Evolutionary conservation across 2,888 invertebrate genomes (phyloP).

Genomic region (Linhomoeus sp.): DNA sequence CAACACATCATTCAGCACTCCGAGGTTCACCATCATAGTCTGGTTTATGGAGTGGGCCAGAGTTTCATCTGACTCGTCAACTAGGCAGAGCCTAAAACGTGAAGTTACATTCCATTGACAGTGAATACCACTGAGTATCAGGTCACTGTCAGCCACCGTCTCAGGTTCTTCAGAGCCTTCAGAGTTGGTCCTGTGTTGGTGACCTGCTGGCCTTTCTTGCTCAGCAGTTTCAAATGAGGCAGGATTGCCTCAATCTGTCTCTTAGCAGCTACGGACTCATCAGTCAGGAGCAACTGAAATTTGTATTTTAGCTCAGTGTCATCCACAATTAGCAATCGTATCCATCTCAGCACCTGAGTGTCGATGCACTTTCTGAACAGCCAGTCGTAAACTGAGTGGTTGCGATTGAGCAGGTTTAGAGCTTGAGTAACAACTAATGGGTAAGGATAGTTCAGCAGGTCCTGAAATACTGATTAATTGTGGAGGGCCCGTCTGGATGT

Average conservation of each 20-base stretch:
- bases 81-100: too few species aligned
- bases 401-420: constrained; percentile 23
- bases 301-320: background rate
- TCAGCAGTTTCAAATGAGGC: constrained; percentile 24
- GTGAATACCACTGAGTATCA: too few species aligned
- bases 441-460: constrained; percentile 21
- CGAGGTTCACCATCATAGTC: constrained; percentile 30
- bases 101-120: too few species aligned
- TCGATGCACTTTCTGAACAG: constrained; percentile 15
- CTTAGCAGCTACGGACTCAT: constrained; percentile 28
- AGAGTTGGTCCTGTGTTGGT: too few species aligned
- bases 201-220: constrained; percentile 16
- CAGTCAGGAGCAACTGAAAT: constrained; percentile 25
- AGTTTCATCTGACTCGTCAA: too few species aligned
- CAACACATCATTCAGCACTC: constrained; percentile 26
- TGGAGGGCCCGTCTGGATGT: background rate
- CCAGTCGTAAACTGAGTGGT: constrained; percentile 28
- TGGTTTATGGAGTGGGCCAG: constrained; percentile 31
- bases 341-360: constrained; percentile 24
- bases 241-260: constrained; percentile 21
- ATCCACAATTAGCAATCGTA: too few species aligned
- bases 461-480: background rate
- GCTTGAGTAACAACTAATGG: constrained; percentile 26
- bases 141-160: too few species aligned
- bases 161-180: too few species aligned